Base-by-base conservation (phyloP, 2,888 invertebrate genomes). In the Clusia tigrina region DNA sequence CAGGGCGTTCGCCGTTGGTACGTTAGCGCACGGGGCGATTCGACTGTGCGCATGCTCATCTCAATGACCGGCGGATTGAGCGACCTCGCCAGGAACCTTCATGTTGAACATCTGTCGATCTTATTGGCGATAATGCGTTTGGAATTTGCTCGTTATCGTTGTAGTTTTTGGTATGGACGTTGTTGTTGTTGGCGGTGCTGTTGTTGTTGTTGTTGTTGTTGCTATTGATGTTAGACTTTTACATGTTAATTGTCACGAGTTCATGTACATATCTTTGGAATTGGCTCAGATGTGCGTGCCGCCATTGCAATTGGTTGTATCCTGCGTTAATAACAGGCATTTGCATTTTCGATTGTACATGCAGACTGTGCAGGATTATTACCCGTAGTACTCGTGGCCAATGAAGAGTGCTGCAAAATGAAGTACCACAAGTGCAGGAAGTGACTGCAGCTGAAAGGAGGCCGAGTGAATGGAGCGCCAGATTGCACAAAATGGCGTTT, bases 21-120 rank as follows among this genome's bases (percentile, higher is more conserved):
- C n/a, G n/a, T n/a, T n/a, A 32, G 12, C 12, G 32, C 32, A 12
- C 32, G 5, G 32, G 32, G 6, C 32, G 32, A 32, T 32, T 32
- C 70, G 67, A n/a, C 48, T 68, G 67, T 46, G 62, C 68, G 73
- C 74, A 72, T 74, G 74, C 66, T 73, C 76, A 73, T 70, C 75
- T 66, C 71, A 73, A 67, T 74, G 78, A 74, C 74, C 78, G n/a
- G n/a, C n/a, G n/a, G n/a, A n/a, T n/a, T n/a, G n/a, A n/a, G 24
- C 58, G 37, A 58, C 38, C 23, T 24, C 42, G 42, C 10, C 20
- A 15, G 20, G 46, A 57, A 57, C 24, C n/a, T 42, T 42, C 69
- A 63, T 69, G 69, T 68, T 71, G 75, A 78, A 78, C 78, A 78
- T 78, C 78, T 78, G 78, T 78, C 80, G 79, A 78, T 78, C 78